A percentile compares a stretch with the other conserved stretches of the same genome.
Conservation (phyloP, 2,888 invertebrate genomes). For the Oxytorus armatus region DNA sequence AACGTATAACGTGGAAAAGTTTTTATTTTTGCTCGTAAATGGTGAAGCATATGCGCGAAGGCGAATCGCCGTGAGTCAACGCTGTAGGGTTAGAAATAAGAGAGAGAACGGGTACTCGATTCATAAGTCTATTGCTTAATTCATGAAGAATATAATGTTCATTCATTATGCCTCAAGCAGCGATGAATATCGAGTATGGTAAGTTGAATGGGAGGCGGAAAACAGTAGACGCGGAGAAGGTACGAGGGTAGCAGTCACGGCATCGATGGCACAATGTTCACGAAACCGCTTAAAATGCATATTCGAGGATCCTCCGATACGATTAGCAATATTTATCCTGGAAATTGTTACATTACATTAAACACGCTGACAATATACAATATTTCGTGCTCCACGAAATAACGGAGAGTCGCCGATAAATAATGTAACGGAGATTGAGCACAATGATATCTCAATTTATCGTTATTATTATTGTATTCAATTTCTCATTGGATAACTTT, state of each 20-base stretch:
- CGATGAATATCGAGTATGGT: constrained; percentile 53
- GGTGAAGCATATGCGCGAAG: too few species aligned
- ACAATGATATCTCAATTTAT: not conserved
- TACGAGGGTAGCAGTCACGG: constrained; percentile 2
- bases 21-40: too few species aligned
- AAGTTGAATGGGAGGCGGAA: not conserved
- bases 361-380: not conserved
- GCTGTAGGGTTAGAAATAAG: not conserved
- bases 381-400: not conserved
- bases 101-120: constrained; percentile 33
- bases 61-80: not conserved
- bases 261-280: not conserved
- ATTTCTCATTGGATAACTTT: not conserved
- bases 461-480: not conserved
- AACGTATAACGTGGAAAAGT: too few species aligned
- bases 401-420: not conserved
- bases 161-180: constrained; percentile 47
- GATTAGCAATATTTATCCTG: constrained; percentile 25
- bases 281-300: not conserved
- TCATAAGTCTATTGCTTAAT: constrained; percentile 55
- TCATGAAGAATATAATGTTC: constrained; percentile 52
- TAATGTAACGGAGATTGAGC: not conserved
- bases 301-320: not conserved
- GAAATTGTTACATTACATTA: constrained; percentile 5
- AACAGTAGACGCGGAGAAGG: not conserved